These are phyloP conservation scores for Fukomys damarensis DNA, from an alignment of 2,113 vertebrate species.

Conservation along the genomic window DNA sequence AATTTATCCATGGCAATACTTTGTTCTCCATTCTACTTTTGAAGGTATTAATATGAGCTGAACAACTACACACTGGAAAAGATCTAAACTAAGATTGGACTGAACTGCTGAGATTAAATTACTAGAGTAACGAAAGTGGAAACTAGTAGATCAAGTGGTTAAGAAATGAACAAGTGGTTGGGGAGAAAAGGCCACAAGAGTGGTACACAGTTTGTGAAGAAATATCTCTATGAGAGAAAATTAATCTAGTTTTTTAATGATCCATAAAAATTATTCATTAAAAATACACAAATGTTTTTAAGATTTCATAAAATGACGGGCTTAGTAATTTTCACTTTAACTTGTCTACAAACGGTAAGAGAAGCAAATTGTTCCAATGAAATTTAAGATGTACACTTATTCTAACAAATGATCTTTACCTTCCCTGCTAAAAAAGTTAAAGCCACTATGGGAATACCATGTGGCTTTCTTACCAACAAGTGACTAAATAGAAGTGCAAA, in stretches of 20 bases:
- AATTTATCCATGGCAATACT: neutral
- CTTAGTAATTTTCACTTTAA: slow-evolving; percentile 49
- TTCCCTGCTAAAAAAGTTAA: neutral
- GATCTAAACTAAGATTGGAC: neutral
- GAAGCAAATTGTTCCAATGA: neutral
- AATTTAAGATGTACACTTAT: neutral
- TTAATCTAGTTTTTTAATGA: slow-evolving; percentile 54
- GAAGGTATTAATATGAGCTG: neutral
- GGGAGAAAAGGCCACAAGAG: neutral
- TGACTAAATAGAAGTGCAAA: neutral
- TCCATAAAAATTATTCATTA: neutral
- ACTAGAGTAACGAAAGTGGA: slow-evolving; percentile 13
- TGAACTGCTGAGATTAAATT: slow-evolving; percentile 49
- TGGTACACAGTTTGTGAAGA: slow-evolving; percentile 26
- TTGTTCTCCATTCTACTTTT: slow-evolving; percentile 30
- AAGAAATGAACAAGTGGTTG: neutral
- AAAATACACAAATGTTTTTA: neutral
- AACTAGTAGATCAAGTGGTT: slow-evolving; percentile 23
- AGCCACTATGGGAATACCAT: neutral
- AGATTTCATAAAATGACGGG: neutral
- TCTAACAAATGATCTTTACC: neutral
- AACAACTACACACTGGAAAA: slow-evolving; percentile 34
- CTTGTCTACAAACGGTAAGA: neutral
- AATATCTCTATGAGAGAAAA: slow-evolving; percentile 46
- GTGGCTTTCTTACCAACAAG: neutral